Conservation (phyloP, 2,888 invertebrate genomes). For the Reticulitermes lucifugus region DNA sequence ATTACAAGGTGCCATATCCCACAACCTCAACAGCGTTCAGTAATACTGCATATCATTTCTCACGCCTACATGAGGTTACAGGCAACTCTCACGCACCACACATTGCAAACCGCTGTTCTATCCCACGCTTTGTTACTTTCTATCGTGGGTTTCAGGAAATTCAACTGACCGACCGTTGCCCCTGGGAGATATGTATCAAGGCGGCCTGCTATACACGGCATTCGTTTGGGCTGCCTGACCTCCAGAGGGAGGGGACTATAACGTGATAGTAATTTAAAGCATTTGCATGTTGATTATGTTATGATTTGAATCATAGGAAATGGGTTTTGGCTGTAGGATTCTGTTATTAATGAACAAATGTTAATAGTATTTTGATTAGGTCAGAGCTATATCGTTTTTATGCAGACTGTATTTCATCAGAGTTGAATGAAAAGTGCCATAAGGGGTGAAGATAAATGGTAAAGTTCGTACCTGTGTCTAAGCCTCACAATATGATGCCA, state of each 20-base stretch:
- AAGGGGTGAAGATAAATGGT: background rate
- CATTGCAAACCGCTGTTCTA: slow-evolving; percentile 1
- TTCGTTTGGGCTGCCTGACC: slow-evolving; percentile 24
- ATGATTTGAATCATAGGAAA: background rate
- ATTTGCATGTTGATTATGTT: background rate
- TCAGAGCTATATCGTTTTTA: background rate
- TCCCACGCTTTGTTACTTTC: background rate
- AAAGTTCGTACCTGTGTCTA: too few species aligned
- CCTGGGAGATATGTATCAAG: slow-evolving; percentile 32
- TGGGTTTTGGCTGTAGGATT: background rate
- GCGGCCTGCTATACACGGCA: slow-evolving; percentile 5
- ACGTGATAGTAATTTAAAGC: background rate
- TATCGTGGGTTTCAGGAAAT: background rate
- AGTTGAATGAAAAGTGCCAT: background rate
- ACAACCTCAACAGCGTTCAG: too few species aligned
- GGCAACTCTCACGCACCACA: background rate
- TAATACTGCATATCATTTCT: too few species aligned
- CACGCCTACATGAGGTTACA: background rate
- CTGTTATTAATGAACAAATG: background rate
- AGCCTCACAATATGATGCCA: too few species aligned
- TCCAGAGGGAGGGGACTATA: background rate
- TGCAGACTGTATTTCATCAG: background rate
- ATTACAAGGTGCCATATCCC: too few species aligned
- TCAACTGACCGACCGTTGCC: slow-evolving; percentile 1
- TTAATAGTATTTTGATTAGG: background rate